Evolutionary conservation across 2,797 vertebrate species (phyloP), one percentile per base, ranked within the genome.

Genomic region (Sebastes vulpes): DNA sequence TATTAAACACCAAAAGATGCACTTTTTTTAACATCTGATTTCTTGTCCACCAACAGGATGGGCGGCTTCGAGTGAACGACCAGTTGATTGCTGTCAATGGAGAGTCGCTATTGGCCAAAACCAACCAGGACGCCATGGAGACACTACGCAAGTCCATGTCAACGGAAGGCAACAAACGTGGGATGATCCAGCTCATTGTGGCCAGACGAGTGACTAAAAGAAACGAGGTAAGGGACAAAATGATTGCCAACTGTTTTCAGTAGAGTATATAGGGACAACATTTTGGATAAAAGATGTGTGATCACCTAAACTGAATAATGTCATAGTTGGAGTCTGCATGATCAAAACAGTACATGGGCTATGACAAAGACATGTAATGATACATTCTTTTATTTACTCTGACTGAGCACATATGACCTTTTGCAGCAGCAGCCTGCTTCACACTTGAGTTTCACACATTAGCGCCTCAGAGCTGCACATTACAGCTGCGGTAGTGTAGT

Each of bases 81-180:
- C 98, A 99, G 84, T 89, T 99, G 89, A 98, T 99, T 63, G 98
- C 98, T 0, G 98, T 99, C 73, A 99, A 99, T 74, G 97, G 97
- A 20, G 98, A 99, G 81, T 99, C 98, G 1, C 94, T 99, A 56
- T 67, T 99, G 93, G 98, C 96, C 65, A 99, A 99, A 94, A 98
- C 98, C 77, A 99, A 99, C 94, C 98, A 98, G 77, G 98, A 99
- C 4, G 98, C 98, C 90, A 99, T 99, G 98, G 98, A 99, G 91
- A 98, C 97, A 4, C 96, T 99, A 3, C 93, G 98, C 56, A 97
- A 96, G 73, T 99, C 98, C 68, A 99, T 99, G 98, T 99, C 98
- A 16, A 98, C 97, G 0, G 98, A 99, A 79, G 98, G 98, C 68
- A 99, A 99, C 95, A 98, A 97, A 63, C 94, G 98, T 0, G 98